Evolutionary conservation across 2,113 vertebrate genomes (phyloP).

Genomic region (Salvator merianae): DNA sequence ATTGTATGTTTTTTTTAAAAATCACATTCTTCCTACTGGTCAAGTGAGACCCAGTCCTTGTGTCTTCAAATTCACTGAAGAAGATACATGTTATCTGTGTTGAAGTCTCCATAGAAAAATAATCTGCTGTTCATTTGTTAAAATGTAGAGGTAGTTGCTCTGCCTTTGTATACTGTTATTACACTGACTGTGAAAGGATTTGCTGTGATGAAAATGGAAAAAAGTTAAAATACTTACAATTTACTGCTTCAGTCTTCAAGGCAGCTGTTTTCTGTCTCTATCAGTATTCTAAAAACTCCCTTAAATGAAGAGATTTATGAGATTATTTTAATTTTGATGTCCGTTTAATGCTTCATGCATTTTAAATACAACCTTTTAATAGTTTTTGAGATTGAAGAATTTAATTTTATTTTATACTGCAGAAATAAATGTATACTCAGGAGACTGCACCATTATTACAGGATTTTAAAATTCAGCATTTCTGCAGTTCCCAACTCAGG

Average conservation of each 20-base stretch:
- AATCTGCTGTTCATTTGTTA: constrained; percentile 84
- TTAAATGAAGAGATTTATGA: constrained; percentile 84
- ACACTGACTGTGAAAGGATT: constrained; percentile 83
- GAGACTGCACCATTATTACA: constrained; percentile 86
- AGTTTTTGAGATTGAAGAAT: constrained; percentile 81
- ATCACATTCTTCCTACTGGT: constrained; percentile 48
- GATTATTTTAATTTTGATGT: constrained; percentile 87
- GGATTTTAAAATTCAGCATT: constrained; percentile 61
- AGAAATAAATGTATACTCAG: constrained; percentile 84
- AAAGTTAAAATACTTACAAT: constrained; percentile 86
- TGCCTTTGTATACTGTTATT: constrained; percentile 74
- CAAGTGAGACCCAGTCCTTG: constrained; percentile 61
- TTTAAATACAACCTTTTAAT: constrained; percentile 85
- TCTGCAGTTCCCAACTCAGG: constrained; percentile 26
- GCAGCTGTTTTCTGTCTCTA: constrained; percentile 76
- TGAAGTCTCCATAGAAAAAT: constrained; percentile 83
- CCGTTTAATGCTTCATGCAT: constrained; percentile 86
- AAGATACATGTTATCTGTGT: constrained; percentile 83
- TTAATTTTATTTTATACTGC: constrained; percentile 81
- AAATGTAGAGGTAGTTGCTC: constrained; percentile 86
- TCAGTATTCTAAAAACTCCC: constrained; percentile 84
- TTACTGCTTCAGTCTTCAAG: constrained; percentile 79
- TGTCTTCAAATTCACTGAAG: constrained; percentile 69
- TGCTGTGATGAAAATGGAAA: constrained; percentile 87
- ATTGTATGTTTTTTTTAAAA: background rate